A percentile compares a stretch with the other conserved stretches of the same genome.
These are phyloP conservation scores for Remorina albescens DNA, from an alignment of 2,797 vertebrate species.

Conservation along the genomic window DNA sequence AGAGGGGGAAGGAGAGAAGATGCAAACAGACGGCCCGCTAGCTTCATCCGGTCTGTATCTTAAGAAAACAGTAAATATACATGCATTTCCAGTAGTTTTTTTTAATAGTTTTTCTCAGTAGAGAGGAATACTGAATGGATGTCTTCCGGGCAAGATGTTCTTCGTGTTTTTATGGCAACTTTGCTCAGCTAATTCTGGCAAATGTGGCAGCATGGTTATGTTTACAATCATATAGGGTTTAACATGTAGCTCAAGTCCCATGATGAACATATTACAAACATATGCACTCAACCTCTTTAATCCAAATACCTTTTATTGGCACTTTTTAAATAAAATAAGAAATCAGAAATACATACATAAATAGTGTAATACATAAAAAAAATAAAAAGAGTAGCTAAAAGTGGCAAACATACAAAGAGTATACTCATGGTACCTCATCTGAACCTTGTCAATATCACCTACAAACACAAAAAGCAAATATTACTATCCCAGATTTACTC, in stretches of 20 bases:
- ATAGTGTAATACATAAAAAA: conserved; percentile 71
- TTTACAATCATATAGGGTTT: not conserved
- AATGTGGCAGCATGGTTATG: not conserved
- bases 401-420: conserved; percentile 40
- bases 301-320: conserved; percentile 76
- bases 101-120: too few species aligned
- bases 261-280: not conserved
- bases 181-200: not conserved
- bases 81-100: too few species aligned
- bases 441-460: conserved; percentile 33
- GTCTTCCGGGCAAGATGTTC: too few species aligned
- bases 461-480: conserved; percentile 43
- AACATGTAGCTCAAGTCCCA: not conserved
- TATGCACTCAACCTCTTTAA: conserved; percentile 16
- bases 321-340: conserved; percentile 75
- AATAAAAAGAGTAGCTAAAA: conserved; percentile 39
- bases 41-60: not conserved
- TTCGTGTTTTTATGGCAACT: not conserved
- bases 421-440: conserved; percentile 36
- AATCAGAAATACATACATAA: conserved; percentile 64
- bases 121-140: not conserved
- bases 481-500: conserved; percentile 40
- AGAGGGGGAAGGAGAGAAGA: not conserved
- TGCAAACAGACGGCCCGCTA: not conserved
- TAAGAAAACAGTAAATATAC: not conserved